phyloP scores from a whole-genome alignment of 2,888 invertebrate species.

The Stenichneumon culpator region DNA sequence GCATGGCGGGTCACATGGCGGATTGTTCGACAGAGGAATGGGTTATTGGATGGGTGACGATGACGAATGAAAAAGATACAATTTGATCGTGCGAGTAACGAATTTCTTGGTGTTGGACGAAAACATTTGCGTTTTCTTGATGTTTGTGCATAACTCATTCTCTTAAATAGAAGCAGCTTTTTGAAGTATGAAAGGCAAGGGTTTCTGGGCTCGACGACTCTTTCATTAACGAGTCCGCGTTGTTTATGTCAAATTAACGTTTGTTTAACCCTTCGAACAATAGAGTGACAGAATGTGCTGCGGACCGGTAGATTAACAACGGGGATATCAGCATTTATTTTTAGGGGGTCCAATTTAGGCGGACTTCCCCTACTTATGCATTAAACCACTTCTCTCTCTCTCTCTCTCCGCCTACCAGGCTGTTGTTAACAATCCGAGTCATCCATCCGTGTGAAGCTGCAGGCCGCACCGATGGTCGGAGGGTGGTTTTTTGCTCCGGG shows the following conservation, averaged over 20 bases:
- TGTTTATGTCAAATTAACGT: no score
- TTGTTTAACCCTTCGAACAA: no score
- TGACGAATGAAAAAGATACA: neutral
- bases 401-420: slow-evolving; percentile 4
- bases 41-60: neutral
- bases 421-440: slow-evolving; percentile 61
- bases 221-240: slow-evolving; percentile 55
- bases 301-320: no score
- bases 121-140: neutral
- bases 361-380: slow-evolving; percentile 33
- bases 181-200: slow-evolving; percentile 46
- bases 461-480: slow-evolving; percentile 24
- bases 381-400: neutral
- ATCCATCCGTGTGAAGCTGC: slow-evolving; percentile 51
- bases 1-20: neutral
- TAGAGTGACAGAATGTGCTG: no score
- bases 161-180: slow-evolving; percentile 10
- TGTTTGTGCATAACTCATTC: neutral
- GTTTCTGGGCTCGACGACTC: neutral
- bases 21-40: neutral
- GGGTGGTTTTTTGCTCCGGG: slow-evolving; percentile 3
- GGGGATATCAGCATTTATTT: no score
- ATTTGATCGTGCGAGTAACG: neutral
- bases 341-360: no score
- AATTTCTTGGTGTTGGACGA: neutral